These are phyloP conservation scores for Lepidotrigona ventralis DNA, from an alignment of 1,140 invertebrate species.

Conservation along the genomic window DNA sequence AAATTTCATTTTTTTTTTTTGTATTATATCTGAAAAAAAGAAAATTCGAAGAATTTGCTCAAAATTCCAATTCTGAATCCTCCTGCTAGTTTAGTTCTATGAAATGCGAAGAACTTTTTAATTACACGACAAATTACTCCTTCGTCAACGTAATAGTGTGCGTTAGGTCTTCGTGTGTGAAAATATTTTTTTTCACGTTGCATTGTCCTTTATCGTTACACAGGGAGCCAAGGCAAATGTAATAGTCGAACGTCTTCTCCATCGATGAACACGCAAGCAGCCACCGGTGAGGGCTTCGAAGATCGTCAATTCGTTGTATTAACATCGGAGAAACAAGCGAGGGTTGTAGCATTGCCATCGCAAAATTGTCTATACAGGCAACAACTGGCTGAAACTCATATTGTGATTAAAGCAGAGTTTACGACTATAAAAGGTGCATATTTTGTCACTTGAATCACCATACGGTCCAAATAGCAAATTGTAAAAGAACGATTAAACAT, in stretches of 20 bases:
- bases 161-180: too few species aligned
- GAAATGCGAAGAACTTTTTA: too few species aligned
- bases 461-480: too few species aligned
- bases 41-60: too few species aligned
- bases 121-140: too few species aligned
- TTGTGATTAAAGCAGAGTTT: constrained; percentile 96
- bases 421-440: constrained; percentile 92
- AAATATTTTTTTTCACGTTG: background rate
- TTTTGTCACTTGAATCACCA: too few species aligned
- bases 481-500: too few species aligned
- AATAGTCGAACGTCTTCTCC: constrained; percentile 86
- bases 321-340: constrained; percentile 96
- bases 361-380: constrained; percentile 94
- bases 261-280: constrained; percentile 81
- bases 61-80: too few species aligned
- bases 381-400: constrained; percentile 92
- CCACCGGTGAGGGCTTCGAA: constrained; percentile 81
- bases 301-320: constrained; percentile 96
- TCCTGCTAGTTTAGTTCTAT: too few species aligned
- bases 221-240: constrained; percentile 74
- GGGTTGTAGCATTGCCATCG: constrained; percentile 95
- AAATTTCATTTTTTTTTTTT: too few species aligned
- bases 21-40: too few species aligned
- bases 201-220: constrained; percentile 56
- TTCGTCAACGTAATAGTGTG: too few species aligned